Evolutionary conservation across 1,140 invertebrate species (phyloP).

Genomic region (Drosophila elegans): DNA sequence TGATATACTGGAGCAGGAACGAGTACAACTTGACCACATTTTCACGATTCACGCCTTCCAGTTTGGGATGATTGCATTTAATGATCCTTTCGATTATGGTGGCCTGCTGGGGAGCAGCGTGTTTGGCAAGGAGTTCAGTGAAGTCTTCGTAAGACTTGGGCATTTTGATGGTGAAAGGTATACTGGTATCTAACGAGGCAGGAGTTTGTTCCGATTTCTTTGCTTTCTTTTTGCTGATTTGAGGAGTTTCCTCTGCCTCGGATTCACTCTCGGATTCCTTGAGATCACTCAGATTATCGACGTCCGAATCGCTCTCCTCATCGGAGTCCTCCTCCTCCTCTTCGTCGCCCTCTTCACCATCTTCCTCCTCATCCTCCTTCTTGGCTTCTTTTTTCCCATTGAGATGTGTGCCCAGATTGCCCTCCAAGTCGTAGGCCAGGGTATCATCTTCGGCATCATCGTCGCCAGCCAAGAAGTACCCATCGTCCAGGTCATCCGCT

Average conservation of each 20-base stretch:
- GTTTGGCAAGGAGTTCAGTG: conserved; percentile 87
- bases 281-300: conserved; percentile 85
- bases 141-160: conserved; percentile 89
- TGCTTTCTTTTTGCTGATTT: conserved; percentile 38
- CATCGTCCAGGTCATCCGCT: conserved; percentile 94
- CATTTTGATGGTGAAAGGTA: conserved; percentile 90
- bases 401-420: conserved; percentile 72
- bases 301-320: conserved; percentile 63
- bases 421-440: conserved; percentile 85
- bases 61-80: conserved; percentile 93
- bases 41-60: conserved; percentile 91
- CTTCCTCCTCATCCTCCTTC: conserved; percentile 52
- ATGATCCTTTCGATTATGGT: conserved; percentile 92
- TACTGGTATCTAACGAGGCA: conserved; percentile 85
- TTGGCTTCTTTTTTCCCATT: conserved; percentile 63
- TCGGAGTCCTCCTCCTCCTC: conserved; percentile 72
- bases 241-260: conserved; percentile 43
- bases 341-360: conserved; percentile 72
- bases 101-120: conserved; percentile 89
- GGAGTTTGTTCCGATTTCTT: conserved; percentile 57
- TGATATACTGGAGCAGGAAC: conserved; percentile 91
- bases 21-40: conserved; percentile 90
- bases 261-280: conserved; percentile 81
- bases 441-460: conserved; percentile 76
- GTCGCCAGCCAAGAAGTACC: conserved; percentile 85